These are phyloP conservation scores for Taxidea taxus DNA, from an alignment of 2,113 vertebrate species.

Conservation along the genomic window DNA sequence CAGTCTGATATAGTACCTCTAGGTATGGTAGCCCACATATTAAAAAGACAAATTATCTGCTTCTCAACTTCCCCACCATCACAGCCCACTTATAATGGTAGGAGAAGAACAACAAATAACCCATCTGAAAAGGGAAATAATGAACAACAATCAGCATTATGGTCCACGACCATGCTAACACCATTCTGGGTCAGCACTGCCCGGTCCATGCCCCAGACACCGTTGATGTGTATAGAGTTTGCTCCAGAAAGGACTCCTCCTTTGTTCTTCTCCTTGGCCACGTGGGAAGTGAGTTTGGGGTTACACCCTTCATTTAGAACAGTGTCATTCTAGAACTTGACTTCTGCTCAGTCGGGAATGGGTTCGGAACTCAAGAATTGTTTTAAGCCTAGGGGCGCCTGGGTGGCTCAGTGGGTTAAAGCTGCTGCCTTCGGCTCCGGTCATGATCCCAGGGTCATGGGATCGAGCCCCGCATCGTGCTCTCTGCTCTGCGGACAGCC, in stretches of 20 bases:
- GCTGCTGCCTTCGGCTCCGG: no score
- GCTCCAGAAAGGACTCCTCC: neutral
- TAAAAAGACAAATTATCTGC: neutral
- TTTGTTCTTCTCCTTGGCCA: neutral
- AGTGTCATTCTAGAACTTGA: neutral
- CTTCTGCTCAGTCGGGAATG: neutral
- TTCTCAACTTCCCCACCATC: neutral
- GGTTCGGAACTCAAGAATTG: neutral
- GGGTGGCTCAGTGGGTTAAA: no score
- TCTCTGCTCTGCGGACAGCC: no score
- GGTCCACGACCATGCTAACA: neutral
- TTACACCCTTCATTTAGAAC: neutral
- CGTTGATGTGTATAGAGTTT: no score
- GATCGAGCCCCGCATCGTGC: no score
- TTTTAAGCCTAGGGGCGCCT: neutral
- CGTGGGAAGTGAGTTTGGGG: neutral
- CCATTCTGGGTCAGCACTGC: neutral
- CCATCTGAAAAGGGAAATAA: neutral
- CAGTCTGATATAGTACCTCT: neutral
- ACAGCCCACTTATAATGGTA: neutral
- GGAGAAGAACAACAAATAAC: neutral
- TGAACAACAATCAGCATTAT: no score
- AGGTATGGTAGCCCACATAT: no score
- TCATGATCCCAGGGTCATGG: no score
- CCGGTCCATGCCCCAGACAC: no score